phyloP scores from a whole-genome alignment of 2,113 vertebrate genomes.

The Ptilonorhynchus violaceus region DNA sequence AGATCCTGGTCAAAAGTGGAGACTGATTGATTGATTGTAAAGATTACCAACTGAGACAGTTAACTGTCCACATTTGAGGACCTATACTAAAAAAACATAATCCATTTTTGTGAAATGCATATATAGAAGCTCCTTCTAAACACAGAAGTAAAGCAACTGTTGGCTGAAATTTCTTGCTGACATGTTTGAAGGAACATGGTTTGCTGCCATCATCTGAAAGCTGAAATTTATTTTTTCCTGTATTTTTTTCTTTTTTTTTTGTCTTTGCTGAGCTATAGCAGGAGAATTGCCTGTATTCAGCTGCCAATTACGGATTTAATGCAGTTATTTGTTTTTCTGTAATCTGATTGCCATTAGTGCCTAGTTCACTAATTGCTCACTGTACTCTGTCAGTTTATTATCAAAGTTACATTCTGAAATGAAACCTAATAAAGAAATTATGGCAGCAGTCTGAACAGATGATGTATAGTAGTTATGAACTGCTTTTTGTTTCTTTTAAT shows the following conservation, averaged over 20 bases:
- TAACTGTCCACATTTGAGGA: not conserved
- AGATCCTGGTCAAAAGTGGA: not conserved
- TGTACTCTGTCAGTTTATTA: not conserved
- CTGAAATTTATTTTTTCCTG: not conserved
- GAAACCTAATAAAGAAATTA: slow-evolving; percentile 1
- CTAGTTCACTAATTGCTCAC: not conserved
- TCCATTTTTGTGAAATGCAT: not conserved
- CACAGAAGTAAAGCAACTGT: not conserved
- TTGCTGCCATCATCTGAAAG: not conserved
- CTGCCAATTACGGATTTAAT: not conserved
- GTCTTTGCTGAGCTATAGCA: not conserved
- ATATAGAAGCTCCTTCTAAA: not conserved
- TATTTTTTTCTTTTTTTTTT: not conserved
- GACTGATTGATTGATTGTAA: not conserved
- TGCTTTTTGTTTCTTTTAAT: not conserved
- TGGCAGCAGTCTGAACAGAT: not conserved
- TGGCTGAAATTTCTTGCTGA: not conserved
- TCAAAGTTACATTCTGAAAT: not conserved
- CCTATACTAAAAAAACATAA: not conserved
- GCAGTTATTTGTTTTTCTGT: slow-evolving; percentile 5
- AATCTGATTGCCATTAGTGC: not conserved
- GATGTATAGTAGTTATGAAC: not conserved
- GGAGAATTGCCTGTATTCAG: not conserved
- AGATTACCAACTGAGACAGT: not conserved
- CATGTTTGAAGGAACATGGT: not conserved